phyloP scores from a whole-genome alignment of 1,140 invertebrate genomes.

The Cydia fagiglandana region DNA sequence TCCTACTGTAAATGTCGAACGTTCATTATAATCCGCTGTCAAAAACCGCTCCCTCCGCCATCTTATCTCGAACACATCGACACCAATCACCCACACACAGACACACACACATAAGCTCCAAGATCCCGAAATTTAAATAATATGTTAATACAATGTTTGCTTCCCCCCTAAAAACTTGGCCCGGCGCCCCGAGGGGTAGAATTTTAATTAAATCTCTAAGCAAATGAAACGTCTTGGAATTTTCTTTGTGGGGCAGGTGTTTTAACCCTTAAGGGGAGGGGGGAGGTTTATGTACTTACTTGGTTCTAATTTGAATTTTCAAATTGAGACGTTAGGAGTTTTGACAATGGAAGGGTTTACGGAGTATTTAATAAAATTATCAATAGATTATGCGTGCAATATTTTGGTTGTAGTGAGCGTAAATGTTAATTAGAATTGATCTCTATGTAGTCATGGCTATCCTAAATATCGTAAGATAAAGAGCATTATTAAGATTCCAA shows the following conservation, averaged over 20 bases:
- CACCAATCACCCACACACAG: slow-evolving; percentile 5
- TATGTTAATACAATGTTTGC: slow-evolving; percentile 73
- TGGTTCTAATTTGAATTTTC: slow-evolving; percentile 6
- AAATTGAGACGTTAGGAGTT: slow-evolving; percentile 16
- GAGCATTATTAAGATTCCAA: too few species aligned
- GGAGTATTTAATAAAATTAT: neutral
- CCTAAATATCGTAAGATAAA: too few species aligned
- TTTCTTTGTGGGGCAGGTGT: slow-evolving; percentile 67
- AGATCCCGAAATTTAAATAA: slow-evolving; percentile 67
- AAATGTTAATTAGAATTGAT: neutral
- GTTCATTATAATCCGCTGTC: neutral
- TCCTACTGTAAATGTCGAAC: too few species aligned
- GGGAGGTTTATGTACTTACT: slow-evolving; percentile 13
- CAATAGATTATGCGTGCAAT: neutral
- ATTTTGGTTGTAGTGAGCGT: neutral
- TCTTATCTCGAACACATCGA: slow-evolving; percentile 2
- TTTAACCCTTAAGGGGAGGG: slow-evolving; percentile 6
- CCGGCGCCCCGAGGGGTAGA: slow-evolving; percentile 42
- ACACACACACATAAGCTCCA: neutral
- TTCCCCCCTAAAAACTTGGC: slow-evolving; percentile 61
- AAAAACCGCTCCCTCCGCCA: slow-evolving; percentile 1
- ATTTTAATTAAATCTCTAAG: slow-evolving; percentile 73
- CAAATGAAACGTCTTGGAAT: slow-evolving; percentile 64
- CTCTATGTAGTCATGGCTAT: neutral
- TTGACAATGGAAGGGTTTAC: neutral